A percentile compares a stretch with the other conserved stretches of the same genome.
Conservation (phyloP, 2,888 invertebrate genomes). For the Thera britannica region DNA sequence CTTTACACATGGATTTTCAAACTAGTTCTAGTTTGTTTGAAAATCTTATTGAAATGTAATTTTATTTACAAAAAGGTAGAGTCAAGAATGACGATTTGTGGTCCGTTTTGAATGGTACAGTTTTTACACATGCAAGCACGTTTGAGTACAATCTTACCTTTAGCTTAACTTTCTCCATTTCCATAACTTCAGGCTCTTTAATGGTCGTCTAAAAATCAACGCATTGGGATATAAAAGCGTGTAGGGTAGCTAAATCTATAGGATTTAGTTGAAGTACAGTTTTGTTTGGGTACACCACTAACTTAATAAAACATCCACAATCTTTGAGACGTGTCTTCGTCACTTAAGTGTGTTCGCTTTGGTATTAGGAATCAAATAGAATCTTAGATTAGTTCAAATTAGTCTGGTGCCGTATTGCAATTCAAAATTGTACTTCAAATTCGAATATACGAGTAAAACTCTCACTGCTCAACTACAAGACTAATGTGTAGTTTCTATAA, state of each 20-base stretch:
- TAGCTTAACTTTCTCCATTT: constrained; percentile 72
- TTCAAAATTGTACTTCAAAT: constrained; percentile 34
- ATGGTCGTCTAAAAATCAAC: constrained; percentile 75
- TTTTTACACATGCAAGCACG: constrained; percentile 46
- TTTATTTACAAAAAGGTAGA: constrained; percentile 54
- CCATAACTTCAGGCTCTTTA: constrained; percentile 66
- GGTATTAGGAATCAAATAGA: too few relatives aligned
- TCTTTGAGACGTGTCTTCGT: too few relatives aligned
- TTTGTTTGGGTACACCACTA: constrained; percentile 7
- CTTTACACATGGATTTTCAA: constrained; percentile 55
- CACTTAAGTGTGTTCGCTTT: too few relatives aligned
- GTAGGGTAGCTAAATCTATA: constrained; percentile 45
- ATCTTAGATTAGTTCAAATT: too few relatives aligned
- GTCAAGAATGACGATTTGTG: constrained; percentile 27
- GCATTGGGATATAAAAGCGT: constrained; percentile 64
- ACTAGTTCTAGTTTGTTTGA: constrained; percentile 52
- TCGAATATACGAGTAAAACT: constrained; percentile 14
- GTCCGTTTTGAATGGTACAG: constrained; percentile 8
- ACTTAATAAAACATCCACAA: not conserved
- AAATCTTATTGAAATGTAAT: constrained; percentile 49
- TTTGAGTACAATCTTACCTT: constrained; percentile 68
- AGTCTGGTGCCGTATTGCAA: not conserved
- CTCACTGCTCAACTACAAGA: constrained; percentile 30
- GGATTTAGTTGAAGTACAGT: constrained; percentile 29
- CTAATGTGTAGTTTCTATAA: constrained; percentile 36